These are phyloP conservation scores for Oncorhynchus tshawytscha DNA, from an alignment of 2,113 vertebrate genomes.

Conservation along the genomic window DNA sequence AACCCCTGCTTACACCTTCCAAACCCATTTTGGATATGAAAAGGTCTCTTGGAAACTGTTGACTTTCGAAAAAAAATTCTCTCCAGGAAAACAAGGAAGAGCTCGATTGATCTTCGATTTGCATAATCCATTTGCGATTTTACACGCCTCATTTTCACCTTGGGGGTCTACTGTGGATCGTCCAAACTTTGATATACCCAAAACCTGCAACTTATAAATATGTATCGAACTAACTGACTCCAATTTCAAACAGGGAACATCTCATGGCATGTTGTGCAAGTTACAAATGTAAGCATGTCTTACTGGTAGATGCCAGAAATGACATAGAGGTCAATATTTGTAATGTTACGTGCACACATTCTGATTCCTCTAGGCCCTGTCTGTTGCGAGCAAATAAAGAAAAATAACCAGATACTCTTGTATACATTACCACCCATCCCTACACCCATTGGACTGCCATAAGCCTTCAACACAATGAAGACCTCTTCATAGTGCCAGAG, in stretches of 20 bases:
- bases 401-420: too few relatives aligned
- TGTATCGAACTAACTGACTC: constrained; percentile 41
- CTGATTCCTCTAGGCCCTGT: too few relatives aligned
- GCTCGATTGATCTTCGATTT: constrained; percentile 69
- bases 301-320: background rate
- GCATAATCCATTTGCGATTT: constrained; percentile 68
- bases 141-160: constrained; percentile 58
- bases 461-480: background rate
- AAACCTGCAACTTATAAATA: constrained; percentile 35
- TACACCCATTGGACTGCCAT: background rate
- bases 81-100: constrained; percentile 45
- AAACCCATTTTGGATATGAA: constrained; percentile 63
- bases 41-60: constrained; percentile 48
- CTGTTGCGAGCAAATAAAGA: too few relatives aligned
- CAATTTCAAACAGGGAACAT: constrained; percentile 38
- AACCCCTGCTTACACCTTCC: constrained; percentile 57
- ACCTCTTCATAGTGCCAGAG: background rate
- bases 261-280: background rate
- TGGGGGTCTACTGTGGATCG: constrained; percentile 48
- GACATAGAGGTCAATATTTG: background rate
- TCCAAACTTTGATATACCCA: constrained; percentile 56
- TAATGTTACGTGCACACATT: too few relatives aligned
- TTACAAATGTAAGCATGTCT: background rate
- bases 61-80: too few relatives aligned
- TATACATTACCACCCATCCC: too few relatives aligned